Percentiles rank a stretch among this genome's conserved stretches.
Evolutionary conservation across 2,113 vertebrate species (phyloP).

Genomic region (Prunella fulvescens): DNA sequence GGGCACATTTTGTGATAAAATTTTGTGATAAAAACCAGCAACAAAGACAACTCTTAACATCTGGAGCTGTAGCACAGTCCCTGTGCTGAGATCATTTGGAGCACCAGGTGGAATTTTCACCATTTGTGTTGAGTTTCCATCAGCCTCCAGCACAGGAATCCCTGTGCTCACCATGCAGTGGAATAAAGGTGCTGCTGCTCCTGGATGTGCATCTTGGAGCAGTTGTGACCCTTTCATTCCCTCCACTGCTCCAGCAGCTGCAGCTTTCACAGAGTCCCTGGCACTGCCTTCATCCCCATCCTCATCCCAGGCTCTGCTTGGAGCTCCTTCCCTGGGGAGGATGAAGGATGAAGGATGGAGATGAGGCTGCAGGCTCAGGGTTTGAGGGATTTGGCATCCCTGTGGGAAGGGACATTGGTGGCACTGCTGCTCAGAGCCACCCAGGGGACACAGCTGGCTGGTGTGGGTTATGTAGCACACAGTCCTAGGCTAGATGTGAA

Average conservation of each 20-base stretch:
- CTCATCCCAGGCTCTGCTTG: neutral
- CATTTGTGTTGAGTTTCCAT: no score
- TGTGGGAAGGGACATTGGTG: neutral
- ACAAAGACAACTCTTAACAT: neutral
- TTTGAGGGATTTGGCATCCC: neutral
- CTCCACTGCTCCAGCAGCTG: neutral
- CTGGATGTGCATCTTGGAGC: neutral
- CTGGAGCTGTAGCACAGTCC: neutral
- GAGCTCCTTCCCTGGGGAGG: neutral
- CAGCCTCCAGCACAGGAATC: neutral
- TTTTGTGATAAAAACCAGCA: neutral
- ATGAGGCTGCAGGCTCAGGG: neutral
- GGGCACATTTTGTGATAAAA: neutral
- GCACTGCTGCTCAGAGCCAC: neutral
- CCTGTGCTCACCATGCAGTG: neutral
- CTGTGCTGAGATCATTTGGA: neutral
- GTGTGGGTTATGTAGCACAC: neutral
- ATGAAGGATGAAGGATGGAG: no score
- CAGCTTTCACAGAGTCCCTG: neutral
- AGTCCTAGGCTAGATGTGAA: no score
- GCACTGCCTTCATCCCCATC: neutral
- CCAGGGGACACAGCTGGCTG: neutral
- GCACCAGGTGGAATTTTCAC: neutral
- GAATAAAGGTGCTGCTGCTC: accelerated
- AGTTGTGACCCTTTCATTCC: neutral